A percentile compares a stretch with the other conserved stretches of the same genome.
These are phyloP conservation scores for Temnothorax unifasciatus DNA, from an alignment of 2,888 invertebrate species.

Conservation along the genomic window DNA sequence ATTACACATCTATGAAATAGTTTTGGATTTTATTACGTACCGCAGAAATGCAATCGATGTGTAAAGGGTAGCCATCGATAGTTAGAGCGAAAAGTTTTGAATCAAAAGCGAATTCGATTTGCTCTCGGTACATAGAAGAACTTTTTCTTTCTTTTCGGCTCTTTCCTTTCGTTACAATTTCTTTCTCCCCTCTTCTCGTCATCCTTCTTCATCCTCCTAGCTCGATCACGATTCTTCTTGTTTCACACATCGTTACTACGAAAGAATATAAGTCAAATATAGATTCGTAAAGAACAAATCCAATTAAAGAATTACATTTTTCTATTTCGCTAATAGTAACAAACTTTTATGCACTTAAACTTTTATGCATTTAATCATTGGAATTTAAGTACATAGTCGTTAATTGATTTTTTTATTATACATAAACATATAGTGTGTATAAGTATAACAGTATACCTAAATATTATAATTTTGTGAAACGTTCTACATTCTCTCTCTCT, in stretches of 20 bases:
- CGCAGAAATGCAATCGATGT: background rate
- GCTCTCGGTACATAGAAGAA: conserved; percentile 5
- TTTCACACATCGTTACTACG: conserved; percentile 3
- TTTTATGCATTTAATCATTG: background rate
- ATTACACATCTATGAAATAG: background rate
- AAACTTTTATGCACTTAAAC: background rate
- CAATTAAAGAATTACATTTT: conserved; percentile 17
- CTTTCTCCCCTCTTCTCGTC: background rate
- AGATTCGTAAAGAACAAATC: conserved; percentile 9
- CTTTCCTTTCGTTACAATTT: conserved; percentile 23
- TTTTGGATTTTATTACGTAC: conserved; percentile 8
- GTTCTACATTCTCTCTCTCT: background rate
- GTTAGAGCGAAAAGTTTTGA: conserved; percentile 23
- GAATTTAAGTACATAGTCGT: background rate
- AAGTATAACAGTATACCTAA: background rate
- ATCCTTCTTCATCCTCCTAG: background rate
- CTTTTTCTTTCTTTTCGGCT: conserved; percentile 13
- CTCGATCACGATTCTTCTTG: conserved; percentile 25
- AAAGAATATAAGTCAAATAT: conserved; percentile 15
- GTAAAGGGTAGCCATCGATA: conserved; percentile 7
- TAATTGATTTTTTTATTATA: background rate
- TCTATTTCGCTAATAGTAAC: background rate
- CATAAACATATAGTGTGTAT: background rate
- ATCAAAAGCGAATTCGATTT: conserved; percentile 36
- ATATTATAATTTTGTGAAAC: background rate